phyloP scores from a whole-genome alignment of 1,140 invertebrate species.

The Heterodera schachtii region DNA sequence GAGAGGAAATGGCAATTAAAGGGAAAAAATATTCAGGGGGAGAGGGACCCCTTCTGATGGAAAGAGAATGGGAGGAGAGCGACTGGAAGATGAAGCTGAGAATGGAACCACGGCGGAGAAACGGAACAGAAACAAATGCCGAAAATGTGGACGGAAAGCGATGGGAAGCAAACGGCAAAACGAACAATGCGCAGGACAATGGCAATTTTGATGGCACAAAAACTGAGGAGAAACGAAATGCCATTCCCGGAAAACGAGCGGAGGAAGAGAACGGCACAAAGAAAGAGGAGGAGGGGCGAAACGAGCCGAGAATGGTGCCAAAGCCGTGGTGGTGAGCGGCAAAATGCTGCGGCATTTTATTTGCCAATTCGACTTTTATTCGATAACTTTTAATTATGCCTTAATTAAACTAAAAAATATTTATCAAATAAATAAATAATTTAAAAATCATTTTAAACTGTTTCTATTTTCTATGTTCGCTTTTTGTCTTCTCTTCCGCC shows the following conservation, averaged over 20 bases:
- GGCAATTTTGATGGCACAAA: not conserved
- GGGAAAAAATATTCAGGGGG: not conserved
- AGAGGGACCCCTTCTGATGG: not conserved
- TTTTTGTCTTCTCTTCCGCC: no score
- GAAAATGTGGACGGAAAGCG: no score
- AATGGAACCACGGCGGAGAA: not conserved
- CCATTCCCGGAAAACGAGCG: not conserved
- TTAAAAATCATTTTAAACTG: no score
- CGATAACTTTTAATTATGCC: no score
- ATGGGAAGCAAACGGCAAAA: not conserved
- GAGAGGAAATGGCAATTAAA: no score
- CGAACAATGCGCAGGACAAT: not conserved
- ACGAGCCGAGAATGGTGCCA: not conserved
- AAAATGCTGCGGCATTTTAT: no score
- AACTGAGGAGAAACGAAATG: not conserved
- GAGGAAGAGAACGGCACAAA: not conserved
- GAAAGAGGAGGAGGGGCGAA: not conserved
- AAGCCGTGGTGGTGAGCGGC: not conserved
- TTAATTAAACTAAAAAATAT: no score
- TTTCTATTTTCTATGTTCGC: no score
- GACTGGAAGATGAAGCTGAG: not conserved
- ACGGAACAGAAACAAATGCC: not conserved
- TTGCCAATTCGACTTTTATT: no score
- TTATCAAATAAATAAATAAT: no score
- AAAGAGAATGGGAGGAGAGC: not conserved